Percentiles rank a stretch among this genome's conserved stretches.
phyloP scores from a whole-genome alignment of 2,888 invertebrate genomes.

The Drosophila diplacantha region DNA sequence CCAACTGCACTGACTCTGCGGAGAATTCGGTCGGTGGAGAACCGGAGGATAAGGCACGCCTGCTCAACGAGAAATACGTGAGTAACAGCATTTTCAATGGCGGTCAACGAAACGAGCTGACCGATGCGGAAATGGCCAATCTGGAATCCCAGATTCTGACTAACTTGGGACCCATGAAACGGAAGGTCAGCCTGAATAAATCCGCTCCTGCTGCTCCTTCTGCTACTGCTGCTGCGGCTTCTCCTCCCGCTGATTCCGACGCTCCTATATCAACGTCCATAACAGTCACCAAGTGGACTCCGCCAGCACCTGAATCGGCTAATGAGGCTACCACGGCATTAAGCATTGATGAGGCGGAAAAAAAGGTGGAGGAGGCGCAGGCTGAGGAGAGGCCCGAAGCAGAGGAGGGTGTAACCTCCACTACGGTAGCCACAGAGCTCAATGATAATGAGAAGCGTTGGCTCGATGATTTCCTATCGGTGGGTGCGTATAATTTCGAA shows the following conservation, averaged over 20 bases:
- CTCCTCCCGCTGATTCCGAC: constrained; percentile 5
- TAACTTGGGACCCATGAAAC: constrained; percentile 36
- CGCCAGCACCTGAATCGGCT: constrained; percentile 38
- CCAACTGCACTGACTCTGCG: constrained; percentile 82
- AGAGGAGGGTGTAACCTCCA: constrained; percentile 41
- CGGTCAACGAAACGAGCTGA: constrained; percentile 73
- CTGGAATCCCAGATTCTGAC: constrained; percentile 75
- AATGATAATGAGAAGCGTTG: constrained; percentile 75
- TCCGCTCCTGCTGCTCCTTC: constrained; percentile 14
- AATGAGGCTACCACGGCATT: constrained; percentile 58
- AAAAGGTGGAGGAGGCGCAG: constrained; percentile 7
- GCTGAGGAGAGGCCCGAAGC: constrained; percentile 1
- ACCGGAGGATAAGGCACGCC: constrained; percentile 49
- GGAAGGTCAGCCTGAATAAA: constrained; percentile 38
- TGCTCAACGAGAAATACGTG: constrained; percentile 73
- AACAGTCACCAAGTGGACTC: constrained; percentile 16
- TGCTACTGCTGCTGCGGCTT: constrained; percentile 10
- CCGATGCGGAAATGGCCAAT: constrained; percentile 70
- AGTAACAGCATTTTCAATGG: constrained; percentile 75
- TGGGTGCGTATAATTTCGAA: constrained; percentile 75
- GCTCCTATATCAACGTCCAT: constrained; percentile 13
- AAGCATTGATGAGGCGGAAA: constrained; percentile 56
- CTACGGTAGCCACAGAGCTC: constrained; percentile 60
- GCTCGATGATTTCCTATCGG: constrained; percentile 75
- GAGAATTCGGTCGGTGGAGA: constrained; percentile 47